Conservation (phyloP, 2,113 vertebrate genomes). For the Ctenodactylus gundi region DNA sequence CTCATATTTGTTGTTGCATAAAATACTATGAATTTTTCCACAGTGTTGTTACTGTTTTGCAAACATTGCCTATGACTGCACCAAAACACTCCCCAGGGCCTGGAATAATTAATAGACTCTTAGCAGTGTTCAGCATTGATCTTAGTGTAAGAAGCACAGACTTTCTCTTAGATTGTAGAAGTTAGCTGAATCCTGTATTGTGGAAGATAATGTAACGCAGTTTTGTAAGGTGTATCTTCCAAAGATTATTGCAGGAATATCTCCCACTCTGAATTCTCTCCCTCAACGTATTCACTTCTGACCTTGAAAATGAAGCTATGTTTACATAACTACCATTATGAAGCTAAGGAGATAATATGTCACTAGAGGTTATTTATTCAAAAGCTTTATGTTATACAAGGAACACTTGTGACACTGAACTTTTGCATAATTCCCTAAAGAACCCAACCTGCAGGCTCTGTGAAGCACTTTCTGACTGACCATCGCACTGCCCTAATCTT, state of each 20-base stretch:
- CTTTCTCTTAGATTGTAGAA: not conserved
- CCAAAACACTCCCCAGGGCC: not conserved
- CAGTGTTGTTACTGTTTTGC: not conserved
- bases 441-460: not conserved
- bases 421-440: not conserved
- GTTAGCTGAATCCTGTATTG: not conserved
- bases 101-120: not conserved
- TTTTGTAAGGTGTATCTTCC: not conserved
- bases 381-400: not conserved
- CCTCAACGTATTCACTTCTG: not conserved
- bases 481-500: not conserved
- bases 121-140: not conserved
- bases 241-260: not conserved
- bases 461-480: not conserved
- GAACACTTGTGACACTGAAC: not conserved
- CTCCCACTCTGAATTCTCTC: not conserved
- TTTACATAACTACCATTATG: not conserved
- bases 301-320: too few relatives aligned
- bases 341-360: not conserved
- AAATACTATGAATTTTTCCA: not conserved
- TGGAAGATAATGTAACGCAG: not conserved
- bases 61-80: not conserved
- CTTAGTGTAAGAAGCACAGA: not conserved
- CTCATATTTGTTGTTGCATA: not conserved
- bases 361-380: not conserved